Evolutionary conservation across 2,888 invertebrate species (phyloP), one percentile per base, ranked within the genome.

Genomic region (Coleophora deauratella): DNA sequence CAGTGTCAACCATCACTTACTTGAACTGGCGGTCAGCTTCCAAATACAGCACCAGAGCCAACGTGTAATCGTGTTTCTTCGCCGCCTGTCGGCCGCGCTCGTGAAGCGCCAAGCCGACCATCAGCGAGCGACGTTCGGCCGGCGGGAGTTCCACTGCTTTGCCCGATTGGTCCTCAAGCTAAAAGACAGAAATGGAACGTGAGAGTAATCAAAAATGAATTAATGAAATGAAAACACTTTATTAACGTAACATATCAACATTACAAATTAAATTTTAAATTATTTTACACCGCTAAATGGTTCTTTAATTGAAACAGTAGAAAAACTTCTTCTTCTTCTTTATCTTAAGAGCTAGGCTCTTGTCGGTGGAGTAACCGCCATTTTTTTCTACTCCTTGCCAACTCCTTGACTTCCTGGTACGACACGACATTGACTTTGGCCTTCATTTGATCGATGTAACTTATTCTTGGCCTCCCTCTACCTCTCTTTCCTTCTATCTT

Each of bases 111-210:
- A 95, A 89, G 0, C 93, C 95, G 40, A 93, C 87, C 45, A 93
- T 85, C 1, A 96, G 70, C 0, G 93, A 88, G 53, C 89, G 88
- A 40, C 88, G 88, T 66, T 95, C 94, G 0, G 87, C 81, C 0
- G 87, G 72, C 0, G 95, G 94, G 21, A 95, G 78, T 37, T 91
- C 87, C 3, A 95, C 82, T 0, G 90, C 71, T 65, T 91, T 91
- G 0, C 95, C 95, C 9, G 90, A 88, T 58, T 95, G 95, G 70
- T 95, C 93, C 64, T 94, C 91, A 44, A 93, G 69, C 91, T 91
- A 60, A 11, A 2, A 1, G 31, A 7, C 11, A 31, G 31, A 46
- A 21, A 30, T 37, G 10, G 14, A 12, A 7, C 33, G 3, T 1
- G 6, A 1, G 3, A 31, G 10, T n/a, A 31, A n/a, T 10, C 31